Evolutionary conservation across 2,797 vertebrate genomes (phyloP).

Genomic region (Dipus sagitta): DNA sequence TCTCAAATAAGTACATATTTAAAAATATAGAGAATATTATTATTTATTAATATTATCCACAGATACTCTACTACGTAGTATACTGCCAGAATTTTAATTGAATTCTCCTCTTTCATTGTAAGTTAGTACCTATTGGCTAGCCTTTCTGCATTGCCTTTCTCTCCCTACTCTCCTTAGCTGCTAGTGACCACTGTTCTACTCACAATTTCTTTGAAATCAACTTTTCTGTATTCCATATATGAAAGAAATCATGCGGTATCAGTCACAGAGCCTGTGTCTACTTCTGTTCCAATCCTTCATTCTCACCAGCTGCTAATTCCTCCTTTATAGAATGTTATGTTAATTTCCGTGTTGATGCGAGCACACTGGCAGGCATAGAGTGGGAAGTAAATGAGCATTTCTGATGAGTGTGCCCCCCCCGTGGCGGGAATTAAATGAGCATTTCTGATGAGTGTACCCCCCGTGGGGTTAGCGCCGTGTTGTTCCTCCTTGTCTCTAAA

Average conservation of each 20-base stretch:
- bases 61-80: too few species aligned
- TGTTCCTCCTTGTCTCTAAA: not conserved
- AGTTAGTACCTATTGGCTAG: not conserved
- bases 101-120: not conserved
- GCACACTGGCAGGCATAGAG: not conserved
- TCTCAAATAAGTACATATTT: too few species aligned
- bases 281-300: not conserved
- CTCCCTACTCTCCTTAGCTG: not conserved
- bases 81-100: not conserved
- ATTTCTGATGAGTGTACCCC: too few species aligned
- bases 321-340: not conserved
- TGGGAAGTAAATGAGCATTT: not conserved
- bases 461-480: rapidly evolving
- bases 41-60: not conserved
- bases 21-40: too few species aligned
- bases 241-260: not conserved
- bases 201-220: not conserved
- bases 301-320: not conserved
- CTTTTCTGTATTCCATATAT: not conserved
- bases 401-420: not conserved
- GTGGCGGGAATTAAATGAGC: too few species aligned
- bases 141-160: not conserved
- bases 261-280: not conserved
- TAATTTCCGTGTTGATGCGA: not conserved
- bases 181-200: not conserved